Conservation (phyloP, 2,113 vertebrate species). For the Oncorhynchus clarkii region DNA sequence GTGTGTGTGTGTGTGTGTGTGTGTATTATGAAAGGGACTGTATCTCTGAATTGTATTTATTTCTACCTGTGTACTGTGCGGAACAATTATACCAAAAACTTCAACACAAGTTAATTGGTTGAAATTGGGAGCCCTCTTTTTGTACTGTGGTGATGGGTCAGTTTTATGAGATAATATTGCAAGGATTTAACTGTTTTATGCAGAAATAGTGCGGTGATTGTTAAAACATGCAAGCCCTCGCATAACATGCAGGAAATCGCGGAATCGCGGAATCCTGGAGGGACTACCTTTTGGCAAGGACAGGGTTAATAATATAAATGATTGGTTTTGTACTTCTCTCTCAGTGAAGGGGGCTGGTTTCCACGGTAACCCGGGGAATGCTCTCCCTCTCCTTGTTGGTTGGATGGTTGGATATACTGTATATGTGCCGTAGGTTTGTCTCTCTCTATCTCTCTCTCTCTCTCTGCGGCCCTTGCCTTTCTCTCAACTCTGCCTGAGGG, state of each 20-base stretch:
- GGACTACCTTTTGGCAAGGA: slow-evolving; percentile 12
- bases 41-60: background rate
- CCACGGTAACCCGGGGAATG: slow-evolving; percentile 54
- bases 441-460: background rate
- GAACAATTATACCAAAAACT: background rate
- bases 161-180: too few species aligned
- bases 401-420: background rate
- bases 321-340: slow-evolving; percentile 17
- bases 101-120: too few species aligned
- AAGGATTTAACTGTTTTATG: too few species aligned
- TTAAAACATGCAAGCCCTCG: too few species aligned
- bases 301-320: slow-evolving; percentile 29
- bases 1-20: slow-evolving; percentile 36
- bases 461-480: background rate
- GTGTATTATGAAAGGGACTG: background rate
- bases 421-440: slow-evolving; percentile 5
- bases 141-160: too few species aligned
- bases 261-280: too few species aligned
- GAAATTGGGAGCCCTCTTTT: too few species aligned
- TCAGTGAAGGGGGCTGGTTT: slow-evolving; percentile 43
- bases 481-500: slow-evolving; percentile 10
- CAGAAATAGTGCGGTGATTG: too few species aligned
- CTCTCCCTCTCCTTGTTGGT: slow-evolving; percentile 25
- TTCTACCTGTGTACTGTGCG: too few species aligned
- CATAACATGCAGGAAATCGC: too few species aligned